These are phyloP conservation scores for Phyllotis vaccarum DNA, from an alignment of 2,797 vertebrate genomes.

Conservation along the genomic window DNA sequence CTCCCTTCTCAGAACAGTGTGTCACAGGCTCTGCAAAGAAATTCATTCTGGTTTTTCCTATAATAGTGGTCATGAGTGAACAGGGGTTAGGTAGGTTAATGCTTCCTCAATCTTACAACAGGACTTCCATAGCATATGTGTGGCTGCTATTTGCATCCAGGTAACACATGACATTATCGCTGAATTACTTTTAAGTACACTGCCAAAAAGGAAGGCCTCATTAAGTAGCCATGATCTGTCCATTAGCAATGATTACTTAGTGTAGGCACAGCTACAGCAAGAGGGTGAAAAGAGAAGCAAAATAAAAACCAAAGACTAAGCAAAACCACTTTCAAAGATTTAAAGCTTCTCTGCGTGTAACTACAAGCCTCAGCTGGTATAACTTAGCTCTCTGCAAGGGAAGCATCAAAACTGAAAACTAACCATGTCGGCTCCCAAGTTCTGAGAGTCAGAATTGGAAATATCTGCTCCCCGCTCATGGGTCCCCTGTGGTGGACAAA, in stretches of 20 bases:
- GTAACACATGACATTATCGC: constrained; percentile 42
- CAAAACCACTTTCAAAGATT: constrained; percentile 12
- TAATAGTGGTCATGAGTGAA: not conserved
- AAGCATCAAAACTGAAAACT: constrained; percentile 2
- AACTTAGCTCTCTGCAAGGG: constrained; percentile 1
- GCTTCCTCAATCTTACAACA: constrained; percentile 12
- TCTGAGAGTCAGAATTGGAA: not conserved
- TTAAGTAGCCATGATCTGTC: constrained; percentile 49
- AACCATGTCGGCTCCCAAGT: constrained; percentile 19
- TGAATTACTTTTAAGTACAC: constrained; percentile 66
- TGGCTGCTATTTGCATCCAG: constrained; percentile 32
- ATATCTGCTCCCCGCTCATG: not conserved
- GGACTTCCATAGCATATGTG: constrained; percentile 40
- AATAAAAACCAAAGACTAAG: not conserved
- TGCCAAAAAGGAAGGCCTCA: constrained; percentile 61
- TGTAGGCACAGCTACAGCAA: not conserved
- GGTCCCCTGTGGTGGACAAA: not conserved
- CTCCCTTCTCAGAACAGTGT: not conserved
- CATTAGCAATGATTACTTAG: constrained; percentile 50
- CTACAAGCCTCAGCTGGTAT: not conserved
- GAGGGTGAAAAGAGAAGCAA: rapidly evolving
- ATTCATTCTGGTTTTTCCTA: not conserved
- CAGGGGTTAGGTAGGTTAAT: not conserved
- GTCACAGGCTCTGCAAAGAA: not conserved
- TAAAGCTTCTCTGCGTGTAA: not conserved